phyloP scores from a whole-genome alignment of 2,113 vertebrate species.

The Himantopus leucocephalus region DNA sequence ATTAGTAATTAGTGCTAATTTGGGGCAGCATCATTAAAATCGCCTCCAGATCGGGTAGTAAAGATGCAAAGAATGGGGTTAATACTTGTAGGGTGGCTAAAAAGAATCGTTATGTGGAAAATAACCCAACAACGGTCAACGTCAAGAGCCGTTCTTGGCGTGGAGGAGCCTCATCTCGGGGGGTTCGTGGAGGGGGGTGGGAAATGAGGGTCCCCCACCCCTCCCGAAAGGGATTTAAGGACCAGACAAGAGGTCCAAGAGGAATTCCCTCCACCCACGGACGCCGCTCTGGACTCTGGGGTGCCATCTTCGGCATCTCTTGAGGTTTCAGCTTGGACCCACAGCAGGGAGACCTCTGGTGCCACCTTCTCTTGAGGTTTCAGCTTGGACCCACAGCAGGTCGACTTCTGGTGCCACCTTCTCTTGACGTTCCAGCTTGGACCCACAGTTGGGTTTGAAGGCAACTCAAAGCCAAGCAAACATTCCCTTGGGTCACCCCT shows the following conservation, averaged over 20 bases:
- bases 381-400: background rate
- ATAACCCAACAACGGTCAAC: background rate
- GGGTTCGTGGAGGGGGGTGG: background rate
- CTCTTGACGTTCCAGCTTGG: background rate
- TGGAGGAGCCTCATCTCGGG: background rate
- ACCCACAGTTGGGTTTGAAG: background rate
- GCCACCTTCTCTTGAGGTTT: background rate
- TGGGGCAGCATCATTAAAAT: background rate
- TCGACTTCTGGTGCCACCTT: too few species aligned
- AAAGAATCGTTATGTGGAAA: background rate
- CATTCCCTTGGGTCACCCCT: background rate
- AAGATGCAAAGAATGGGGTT: too few species aligned
- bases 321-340: too few species aligned
- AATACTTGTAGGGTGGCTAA: rapidly evolving
- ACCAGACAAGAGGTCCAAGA: background rate
- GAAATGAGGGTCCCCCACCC: background rate
- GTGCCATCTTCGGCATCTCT: background rate
- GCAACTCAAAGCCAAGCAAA: background rate
- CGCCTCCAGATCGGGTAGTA: background rate
- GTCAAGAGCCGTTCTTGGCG: background rate
- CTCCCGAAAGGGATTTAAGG: background rate
- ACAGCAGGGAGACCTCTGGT: too few species aligned
- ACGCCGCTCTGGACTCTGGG: too few species aligned
- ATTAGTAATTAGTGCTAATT: background rate
- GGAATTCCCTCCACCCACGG: background rate